Evolutionary conservation across 2,797 vertebrate genomes (phyloP).

Genomic region (Bradypodion pumilum): DNA sequence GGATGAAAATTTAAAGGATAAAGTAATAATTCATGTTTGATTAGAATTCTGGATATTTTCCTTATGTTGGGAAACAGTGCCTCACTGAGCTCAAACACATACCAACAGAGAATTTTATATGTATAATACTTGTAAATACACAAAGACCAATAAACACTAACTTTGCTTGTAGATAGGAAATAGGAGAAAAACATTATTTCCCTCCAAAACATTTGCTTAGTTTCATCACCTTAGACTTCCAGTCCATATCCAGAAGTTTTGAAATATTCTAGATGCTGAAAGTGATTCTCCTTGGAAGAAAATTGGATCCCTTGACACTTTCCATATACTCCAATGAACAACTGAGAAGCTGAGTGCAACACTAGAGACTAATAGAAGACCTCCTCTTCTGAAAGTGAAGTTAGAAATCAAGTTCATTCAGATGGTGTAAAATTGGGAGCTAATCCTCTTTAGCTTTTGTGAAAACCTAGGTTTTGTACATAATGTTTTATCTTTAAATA

Average conservation of each 20-base stretch:
- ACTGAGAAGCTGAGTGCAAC: background rate
- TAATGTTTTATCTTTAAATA: slow-evolving; percentile 10
- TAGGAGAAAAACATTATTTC: background rate
- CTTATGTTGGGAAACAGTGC: background rate
- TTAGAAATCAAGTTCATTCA: slow-evolving; percentile 22
- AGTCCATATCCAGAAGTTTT: background rate
- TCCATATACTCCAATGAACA: slow-evolving; percentile 4
- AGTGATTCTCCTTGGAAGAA: slow-evolving; percentile 1
- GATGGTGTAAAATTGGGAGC: background rate
- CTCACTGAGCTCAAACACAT: background rate
- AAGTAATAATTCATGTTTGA: background rate
- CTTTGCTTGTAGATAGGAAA: background rate
- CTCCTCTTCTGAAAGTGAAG: background rate
- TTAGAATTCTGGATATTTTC: background rate
- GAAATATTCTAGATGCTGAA: slow-evolving; percentile 4
- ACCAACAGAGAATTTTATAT: background rate
- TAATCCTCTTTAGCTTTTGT: slow-evolving; percentile 8
- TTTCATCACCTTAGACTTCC: background rate
- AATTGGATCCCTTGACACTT: slow-evolving; percentile 16
- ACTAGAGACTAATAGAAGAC: background rate
- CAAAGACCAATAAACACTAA: background rate
- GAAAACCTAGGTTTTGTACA: background rate
- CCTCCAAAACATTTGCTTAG: background rate
- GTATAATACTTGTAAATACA: background rate
- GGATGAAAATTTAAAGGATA: background rate